Conservation (phyloP, 2,113 vertebrate genomes). For the Vireo altiloquus region DNA sequence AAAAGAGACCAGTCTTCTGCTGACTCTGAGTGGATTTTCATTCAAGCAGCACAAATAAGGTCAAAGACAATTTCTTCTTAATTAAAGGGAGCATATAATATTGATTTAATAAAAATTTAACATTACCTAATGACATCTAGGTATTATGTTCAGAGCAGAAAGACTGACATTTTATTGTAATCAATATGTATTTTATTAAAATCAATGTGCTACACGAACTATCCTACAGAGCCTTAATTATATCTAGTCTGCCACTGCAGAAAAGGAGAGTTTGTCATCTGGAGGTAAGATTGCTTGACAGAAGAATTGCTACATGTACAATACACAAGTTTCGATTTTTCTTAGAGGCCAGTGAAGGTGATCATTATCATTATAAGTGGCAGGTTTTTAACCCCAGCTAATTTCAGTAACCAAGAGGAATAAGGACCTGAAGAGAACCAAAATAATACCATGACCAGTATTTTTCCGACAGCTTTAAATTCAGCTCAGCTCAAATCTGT, state of each 20-base stretch:
- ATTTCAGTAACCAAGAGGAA: not conserved
- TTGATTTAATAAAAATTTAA: conserved; percentile 75
- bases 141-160: conserved; percentile 61
- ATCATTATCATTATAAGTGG: not conserved
- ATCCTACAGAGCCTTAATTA: conserved; percentile 60
- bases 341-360: not conserved
- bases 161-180: conserved; percentile 69
- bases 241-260: conserved; percentile 40
- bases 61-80: conserved; percentile 62
- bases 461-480: not conserved
- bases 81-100: conserved; percentile 67
- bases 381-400: not conserved
- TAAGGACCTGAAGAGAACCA: not conserved
- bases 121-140: conserved; percentile 65
- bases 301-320: not conserved
- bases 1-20: not conserved
- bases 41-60: conserved; percentile 54
- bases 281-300: conserved; percentile 14
- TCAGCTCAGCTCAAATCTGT: not conserved
- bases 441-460: not conserved
- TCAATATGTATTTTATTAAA: conserved; percentile 77
- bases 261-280: conserved; percentile 42
- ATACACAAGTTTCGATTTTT: not conserved
- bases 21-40: conserved; percentile 1
- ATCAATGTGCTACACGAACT: conserved; percentile 63